These are phyloP conservation scores for Simalia tracyae DNA, from an alignment of 2,797 vertebrate species.

Conservation along the genomic window DNA sequence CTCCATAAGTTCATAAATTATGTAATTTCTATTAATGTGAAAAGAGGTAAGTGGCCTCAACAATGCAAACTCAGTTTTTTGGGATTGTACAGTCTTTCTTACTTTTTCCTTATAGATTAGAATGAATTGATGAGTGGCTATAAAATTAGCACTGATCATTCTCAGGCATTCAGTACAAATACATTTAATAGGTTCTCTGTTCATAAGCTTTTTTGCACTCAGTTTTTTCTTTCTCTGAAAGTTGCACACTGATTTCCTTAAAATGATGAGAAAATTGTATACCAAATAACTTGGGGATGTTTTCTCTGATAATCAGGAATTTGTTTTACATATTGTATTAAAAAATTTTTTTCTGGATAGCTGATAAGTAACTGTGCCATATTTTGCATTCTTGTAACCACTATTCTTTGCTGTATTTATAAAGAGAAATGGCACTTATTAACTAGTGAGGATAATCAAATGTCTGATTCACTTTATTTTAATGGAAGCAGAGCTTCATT, in stretches of 20 bases:
- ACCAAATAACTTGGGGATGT: constrained; percentile 2
- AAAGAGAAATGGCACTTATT: constrained; percentile 9
- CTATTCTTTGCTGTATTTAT: constrained; percentile 10
- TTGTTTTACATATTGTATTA: constrained; percentile 19
- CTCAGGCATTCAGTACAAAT: constrained; percentile 57
- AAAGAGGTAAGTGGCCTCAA: neutral
- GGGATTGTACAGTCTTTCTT: constrained; percentile 51
- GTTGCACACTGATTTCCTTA: constrained; percentile 39
- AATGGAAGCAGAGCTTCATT: neutral
- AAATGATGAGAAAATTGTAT: constrained; percentile 36
- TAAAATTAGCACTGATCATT: constrained; percentile 66
- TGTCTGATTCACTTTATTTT: constrained; percentile 7
- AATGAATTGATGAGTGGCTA: constrained; percentile 60
- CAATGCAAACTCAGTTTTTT: constrained; percentile 42
- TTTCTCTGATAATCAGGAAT: constrained; percentile 11
- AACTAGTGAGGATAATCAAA: constrained; percentile 6
- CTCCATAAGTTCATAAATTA: neutral
- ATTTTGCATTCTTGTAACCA: neutral
- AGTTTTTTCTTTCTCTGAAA: constrained; percentile 43
- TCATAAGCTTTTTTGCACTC: constrained; percentile 46
- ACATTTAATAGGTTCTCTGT: constrained; percentile 43
- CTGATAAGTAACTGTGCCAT: neutral
- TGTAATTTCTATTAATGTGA: neutral
- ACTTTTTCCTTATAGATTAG: constrained; percentile 67
- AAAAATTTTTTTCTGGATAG: constrained; percentile 20